Conservation (phyloP, 2,797 vertebrate species). For the Crenichthys baileyi region DNA sequence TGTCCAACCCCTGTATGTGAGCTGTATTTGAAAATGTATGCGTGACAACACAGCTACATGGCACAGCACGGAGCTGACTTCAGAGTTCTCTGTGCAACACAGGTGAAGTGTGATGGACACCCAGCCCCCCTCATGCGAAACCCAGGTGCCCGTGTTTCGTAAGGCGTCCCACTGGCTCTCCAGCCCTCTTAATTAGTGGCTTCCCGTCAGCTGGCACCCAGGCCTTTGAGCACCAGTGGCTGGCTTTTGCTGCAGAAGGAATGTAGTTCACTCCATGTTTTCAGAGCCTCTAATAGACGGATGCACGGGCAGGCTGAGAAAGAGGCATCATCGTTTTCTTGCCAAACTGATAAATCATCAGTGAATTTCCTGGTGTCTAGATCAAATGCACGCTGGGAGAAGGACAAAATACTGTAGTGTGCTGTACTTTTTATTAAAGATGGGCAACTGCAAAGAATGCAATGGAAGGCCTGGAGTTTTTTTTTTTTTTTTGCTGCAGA, state of each 20-base stretch:
- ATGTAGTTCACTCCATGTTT: constrained; percentile 56
- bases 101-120: constrained; percentile 68
- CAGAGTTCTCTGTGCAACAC: constrained; percentile 40
- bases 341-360: constrained; percentile 46
- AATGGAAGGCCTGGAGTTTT: constrained; percentile 1
- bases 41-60: constrained; percentile 47
- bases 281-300: constrained; percentile 50
- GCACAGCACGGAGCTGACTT: constrained; percentile 27
- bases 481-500: constrained; percentile 40
- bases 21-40: constrained; percentile 39
- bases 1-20: too few species aligned
- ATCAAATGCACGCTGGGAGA: constrained; percentile 29
- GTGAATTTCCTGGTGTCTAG: constrained; percentile 30
- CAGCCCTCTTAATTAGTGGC: constrained; percentile 75
- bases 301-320: constrained; percentile 25
- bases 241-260: constrained; percentile 50
- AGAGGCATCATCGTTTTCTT: constrained; percentile 31
- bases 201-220: constrained; percentile 74
- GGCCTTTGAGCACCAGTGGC: constrained; percentile 61
- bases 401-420: constrained; percentile 30
- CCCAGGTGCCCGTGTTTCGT: constrained; percentile 78
- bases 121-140: constrained; percentile 70
- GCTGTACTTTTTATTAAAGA: constrained; percentile 41
- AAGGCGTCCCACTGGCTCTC: constrained; percentile 67
- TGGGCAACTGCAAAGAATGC: constrained; percentile 30